Conservation (phyloP, 2,113 vertebrate genomes). For the Melanostigma gelatinosum region DNA sequence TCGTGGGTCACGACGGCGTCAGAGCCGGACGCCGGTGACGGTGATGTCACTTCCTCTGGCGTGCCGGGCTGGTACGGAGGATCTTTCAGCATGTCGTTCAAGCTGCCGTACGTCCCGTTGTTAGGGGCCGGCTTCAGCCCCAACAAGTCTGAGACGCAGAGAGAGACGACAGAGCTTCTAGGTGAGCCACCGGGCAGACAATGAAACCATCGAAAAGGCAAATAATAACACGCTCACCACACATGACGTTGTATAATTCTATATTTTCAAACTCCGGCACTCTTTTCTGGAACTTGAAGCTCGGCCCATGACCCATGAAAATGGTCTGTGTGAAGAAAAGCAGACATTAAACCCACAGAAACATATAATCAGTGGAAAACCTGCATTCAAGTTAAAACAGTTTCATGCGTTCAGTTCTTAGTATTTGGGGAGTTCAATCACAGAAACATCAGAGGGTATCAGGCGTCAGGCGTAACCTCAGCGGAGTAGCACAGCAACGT, state of each 20-base stretch:
- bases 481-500: not conserved
- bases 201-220: not conserved
- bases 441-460: no score
- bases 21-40: conserved; percentile 75
- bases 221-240: conserved; percentile 85
- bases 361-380: not conserved
- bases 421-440: not conserved
- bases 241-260: conserved; percentile 98
- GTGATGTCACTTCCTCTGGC: conserved; percentile 90
- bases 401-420: not conserved
- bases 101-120: conserved; percentile 95
- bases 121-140: conserved; percentile 94
- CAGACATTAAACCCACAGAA: not conserved
- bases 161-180: not conserved
- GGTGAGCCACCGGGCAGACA: not conserved
- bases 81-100: conserved; percentile 89
- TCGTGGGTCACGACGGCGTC: conserved; percentile 79
- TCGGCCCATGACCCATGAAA: conserved; percentile 94
- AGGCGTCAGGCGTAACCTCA: not conserved
- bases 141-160: conserved; percentile 86
- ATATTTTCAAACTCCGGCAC: conserved; percentile 98
- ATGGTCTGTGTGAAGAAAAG: conserved; percentile 88
- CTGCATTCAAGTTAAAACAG: no score
- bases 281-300: conserved; percentile 92
- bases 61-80: conserved; percentile 86